Conservation (phyloP, 1,140 invertebrate species). For the Drosophila hydei region DNA sequence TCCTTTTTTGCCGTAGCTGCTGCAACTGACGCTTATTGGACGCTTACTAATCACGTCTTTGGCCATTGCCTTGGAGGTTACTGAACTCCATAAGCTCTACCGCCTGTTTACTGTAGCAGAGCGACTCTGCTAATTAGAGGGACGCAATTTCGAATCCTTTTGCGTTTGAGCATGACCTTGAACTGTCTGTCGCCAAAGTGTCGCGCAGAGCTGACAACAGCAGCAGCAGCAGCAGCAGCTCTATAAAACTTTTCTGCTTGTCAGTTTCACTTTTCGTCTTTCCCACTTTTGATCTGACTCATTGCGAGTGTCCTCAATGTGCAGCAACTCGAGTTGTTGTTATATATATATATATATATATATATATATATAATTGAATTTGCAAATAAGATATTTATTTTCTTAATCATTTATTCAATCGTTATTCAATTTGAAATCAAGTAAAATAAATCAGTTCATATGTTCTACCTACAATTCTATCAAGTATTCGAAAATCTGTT, state of each 20-base stretch:
- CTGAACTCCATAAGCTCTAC: conserved; percentile 6
- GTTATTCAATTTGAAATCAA: too few species aligned
- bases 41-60: conserved; percentile 49
- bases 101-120: too few species aligned
- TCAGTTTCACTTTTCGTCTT: conserved; percentile 74
- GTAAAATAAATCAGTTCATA: too few species aligned
- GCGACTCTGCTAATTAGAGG: conserved; percentile 13
- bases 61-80: not conserved
- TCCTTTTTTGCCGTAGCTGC: conserved; percentile 12
- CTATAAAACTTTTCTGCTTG: conserved; percentile 52
- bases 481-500: too few species aligned
- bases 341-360: too few species aligned
- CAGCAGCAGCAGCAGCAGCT: conserved; percentile 24
- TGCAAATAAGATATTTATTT: too few species aligned
- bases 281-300: conserved; percentile 11
- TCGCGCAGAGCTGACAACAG: conserved; percentile 48
- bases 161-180: conserved; percentile 49
- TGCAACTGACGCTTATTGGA: conserved; percentile 68
- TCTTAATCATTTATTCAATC: too few species aligned
- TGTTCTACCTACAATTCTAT: too few species aligned
- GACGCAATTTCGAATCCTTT: conserved; percentile 20
- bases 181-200: conserved; percentile 61
- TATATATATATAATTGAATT: too few species aligned
- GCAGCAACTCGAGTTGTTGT: conserved; percentile 3
- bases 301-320: conserved; percentile 5